Base-by-base conservation (phyloP, 2,113 vertebrate genomes). In the Sardina pilchardus region DNA sequence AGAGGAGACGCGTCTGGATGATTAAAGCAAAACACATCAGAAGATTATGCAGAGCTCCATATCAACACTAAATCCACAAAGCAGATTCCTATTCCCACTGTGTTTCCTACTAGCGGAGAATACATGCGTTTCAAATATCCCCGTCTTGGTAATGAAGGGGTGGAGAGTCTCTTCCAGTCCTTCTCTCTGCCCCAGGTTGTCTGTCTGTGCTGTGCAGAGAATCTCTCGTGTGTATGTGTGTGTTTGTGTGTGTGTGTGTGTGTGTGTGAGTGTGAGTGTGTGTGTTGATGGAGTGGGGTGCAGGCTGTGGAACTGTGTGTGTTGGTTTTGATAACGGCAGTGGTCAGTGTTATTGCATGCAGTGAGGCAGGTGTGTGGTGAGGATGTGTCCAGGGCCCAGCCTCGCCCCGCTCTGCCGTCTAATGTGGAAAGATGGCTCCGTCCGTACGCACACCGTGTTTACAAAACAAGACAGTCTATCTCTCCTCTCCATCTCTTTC, bases 51-150 rank as follows among this genome's bases (percentile, higher is more conserved):
- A 78, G 26, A 78, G 71, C 14, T 14, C 10, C 12, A 78, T 78
- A 14, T 17, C 34, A 78, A 30, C n/a, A 71, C 63, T 14, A 36
- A 36, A 14, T 16, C 30, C 30, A 78, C 71, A 36, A 19, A 78
- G 71, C 71, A 39, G 71, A 78, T 78, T 78, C 17, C 4, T 78
- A 36, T 78, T 78, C 71, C 71, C 71, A 71, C 71, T 78, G 34
- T 78, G 34, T 34, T 16, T 34, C 71, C 4, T 6, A 39, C 12
- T 12, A 78, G 71, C 10, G 5, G 71, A 36, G 71, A 36, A 36
- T 78, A 36, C 8, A 36, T n/a, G 34, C 21, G 71, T 36, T n/a
- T 2, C 30, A 75, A 10, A 34, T 36, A 16, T 75, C 30, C 71
- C 19, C 53, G 19, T 78, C 26, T 14, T 39, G 71, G 2, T 71